Percentiles rank a stretch among this genome's conserved stretches.
phyloP scores from a whole-genome alignment of 2,888 invertebrate species.

The Oscheius sp. region DNA sequence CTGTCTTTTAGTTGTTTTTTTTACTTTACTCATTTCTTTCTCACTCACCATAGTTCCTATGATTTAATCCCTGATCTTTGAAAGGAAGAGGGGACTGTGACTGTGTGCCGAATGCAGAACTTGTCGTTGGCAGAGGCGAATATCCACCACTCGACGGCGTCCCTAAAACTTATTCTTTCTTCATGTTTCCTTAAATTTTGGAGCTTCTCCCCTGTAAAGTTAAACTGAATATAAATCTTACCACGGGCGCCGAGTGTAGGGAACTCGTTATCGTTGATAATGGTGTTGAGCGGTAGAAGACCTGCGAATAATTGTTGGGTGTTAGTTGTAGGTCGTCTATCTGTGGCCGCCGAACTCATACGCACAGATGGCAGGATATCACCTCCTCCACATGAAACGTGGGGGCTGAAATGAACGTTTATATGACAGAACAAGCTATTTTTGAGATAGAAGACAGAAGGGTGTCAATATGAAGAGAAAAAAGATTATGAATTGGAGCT shows the following conservation, averaged over 20 bases:
- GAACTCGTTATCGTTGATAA: conserved; percentile 66
- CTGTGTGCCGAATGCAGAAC: conserved; percentile 36
- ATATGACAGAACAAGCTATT: neutral
- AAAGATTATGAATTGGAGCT: no score
- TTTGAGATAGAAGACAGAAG: neutral
- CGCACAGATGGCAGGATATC: conserved; percentile 11
- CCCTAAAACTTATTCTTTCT: conserved; percentile 35
- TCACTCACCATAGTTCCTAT: conserved; percentile 52
- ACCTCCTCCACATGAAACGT: conserved; percentile 24
- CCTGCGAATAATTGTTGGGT: conserved; percentile 25
- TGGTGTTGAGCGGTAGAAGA: conserved; percentile 40
- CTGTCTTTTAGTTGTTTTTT: neutral
- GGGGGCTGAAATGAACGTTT: conserved; percentile 12
- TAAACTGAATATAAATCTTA: conserved; percentile 21
- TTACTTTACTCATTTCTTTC: neutral
- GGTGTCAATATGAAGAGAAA: no score
- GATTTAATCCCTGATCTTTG: conserved; percentile 32
- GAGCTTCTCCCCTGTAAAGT: neutral
- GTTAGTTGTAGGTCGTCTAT: conserved; percentile 43
- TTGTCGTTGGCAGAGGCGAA: conserved; percentile 59
- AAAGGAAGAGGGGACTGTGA: conserved; percentile 53
- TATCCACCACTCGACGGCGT: conserved; percentile 54
- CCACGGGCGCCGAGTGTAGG: conserved; percentile 65
- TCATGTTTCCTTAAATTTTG: neutral
- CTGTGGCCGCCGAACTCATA: conserved; percentile 49